These are phyloP conservation scores for Malacosoma neustria DNA, from an alignment of 2,888 invertebrate species.

Conservation along the genomic window DNA sequence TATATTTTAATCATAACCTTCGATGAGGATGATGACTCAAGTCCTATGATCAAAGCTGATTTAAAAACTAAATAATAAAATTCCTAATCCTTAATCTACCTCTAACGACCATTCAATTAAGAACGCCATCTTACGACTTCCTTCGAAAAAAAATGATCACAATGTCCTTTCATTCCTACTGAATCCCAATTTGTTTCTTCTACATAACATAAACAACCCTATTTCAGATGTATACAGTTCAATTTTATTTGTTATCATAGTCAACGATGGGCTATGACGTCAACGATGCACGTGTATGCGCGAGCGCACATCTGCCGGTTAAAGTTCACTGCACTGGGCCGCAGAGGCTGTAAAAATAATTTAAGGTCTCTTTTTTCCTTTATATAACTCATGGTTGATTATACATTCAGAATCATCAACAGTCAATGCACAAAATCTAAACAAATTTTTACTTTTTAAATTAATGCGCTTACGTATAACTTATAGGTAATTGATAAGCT, in stretches of 20 bases:
- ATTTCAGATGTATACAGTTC: background rate
- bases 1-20: background rate
- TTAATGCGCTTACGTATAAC: too few species aligned
- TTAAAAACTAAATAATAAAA: background rate
- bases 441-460: too few species aligned
- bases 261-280: constrained; percentile 1
- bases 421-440: too few species aligned
- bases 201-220: background rate
- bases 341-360: background rate
- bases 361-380: background rate
- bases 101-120: background rate
- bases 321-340: constrained; percentile 18
- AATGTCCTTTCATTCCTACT: background rate
- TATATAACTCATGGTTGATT: too few species aligned
- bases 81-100: background rate
- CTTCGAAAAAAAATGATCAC: background rate
- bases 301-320: constrained; percentile 17
- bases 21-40: background rate
- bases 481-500: too few species aligned
- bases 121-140: background rate
- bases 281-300: constrained; percentile 16
- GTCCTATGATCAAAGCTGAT: background rate
- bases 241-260: background rate
- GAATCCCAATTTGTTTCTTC: background rate
- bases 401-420: too few species aligned